Evolutionary conservation across 1,140 invertebrate genomes (phyloP).

Genomic region (Tetramorium simillimum): DNA sequence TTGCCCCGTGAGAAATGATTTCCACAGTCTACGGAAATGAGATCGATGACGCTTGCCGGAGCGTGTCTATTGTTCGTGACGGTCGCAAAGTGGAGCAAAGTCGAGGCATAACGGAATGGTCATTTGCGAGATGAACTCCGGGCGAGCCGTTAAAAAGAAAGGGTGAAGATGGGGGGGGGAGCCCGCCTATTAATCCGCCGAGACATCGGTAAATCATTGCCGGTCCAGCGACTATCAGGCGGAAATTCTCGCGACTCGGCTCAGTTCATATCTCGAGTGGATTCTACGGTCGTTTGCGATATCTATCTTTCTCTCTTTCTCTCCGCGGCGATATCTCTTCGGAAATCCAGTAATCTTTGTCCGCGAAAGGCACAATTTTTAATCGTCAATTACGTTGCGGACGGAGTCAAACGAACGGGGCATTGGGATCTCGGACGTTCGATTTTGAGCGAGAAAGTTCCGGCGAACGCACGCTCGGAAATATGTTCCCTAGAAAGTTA

Average conservation of each 20-base stretch:
- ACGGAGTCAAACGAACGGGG: neutral
- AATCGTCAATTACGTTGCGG: neutral
- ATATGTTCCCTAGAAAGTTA: slow-evolving; percentile 3
- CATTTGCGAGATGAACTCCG: slow-evolving; percentile 49
- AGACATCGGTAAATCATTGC: slow-evolving; percentile 63
- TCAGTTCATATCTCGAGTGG: slow-evolving; percentile 2
- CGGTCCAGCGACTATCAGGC: slow-evolving; percentile 47
- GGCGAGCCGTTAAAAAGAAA: slow-evolving; percentile 59
- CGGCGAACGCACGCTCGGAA: neutral
- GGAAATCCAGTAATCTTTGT: neutral
- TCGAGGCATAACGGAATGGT: slow-evolving; percentile 55
- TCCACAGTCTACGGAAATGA: neutral
- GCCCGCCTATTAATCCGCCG: slow-evolving; percentile 62
- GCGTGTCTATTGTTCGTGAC: slow-evolving; percentile 43
- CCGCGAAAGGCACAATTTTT: neutral
- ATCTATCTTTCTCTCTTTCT: neutral
- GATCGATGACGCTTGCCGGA: slow-evolving; percentile 22
- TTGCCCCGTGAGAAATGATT: neutral
- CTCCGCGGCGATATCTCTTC: neutral
- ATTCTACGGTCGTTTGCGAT: slow-evolving; percentile 13
- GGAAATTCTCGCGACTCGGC: slow-evolving; percentile 50
- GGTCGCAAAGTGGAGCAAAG: slow-evolving; percentile 51
- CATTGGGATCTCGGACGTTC: neutral
- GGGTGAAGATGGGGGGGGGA: neutral
- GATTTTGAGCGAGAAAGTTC: slow-evolving; percentile 5